phyloP scores from a whole-genome alignment of 1,140 invertebrate species.

The Atta colombica region DNA sequence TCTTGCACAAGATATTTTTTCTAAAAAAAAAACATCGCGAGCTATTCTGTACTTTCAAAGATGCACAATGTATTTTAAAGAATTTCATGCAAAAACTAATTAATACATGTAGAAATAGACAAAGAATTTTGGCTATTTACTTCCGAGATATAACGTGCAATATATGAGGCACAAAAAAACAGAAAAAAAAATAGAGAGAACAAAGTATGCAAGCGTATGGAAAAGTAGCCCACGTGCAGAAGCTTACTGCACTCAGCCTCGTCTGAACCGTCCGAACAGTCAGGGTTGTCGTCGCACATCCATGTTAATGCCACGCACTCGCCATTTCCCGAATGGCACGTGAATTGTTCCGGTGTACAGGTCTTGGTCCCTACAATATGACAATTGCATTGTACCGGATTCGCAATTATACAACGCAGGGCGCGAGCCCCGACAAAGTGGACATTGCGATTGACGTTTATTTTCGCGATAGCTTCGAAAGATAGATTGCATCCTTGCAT shows the following conservation, averaged over 20 bases:
- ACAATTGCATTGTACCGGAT: slow-evolving; percentile 67
- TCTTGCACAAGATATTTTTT: not conserved
- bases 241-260: slow-evolving; percentile 96
- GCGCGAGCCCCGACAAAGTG: not conserved
- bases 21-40: not conserved
- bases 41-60: not conserved
- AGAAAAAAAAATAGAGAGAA: slow-evolving; percentile 14
- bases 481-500: slow-evolving; percentile 30
- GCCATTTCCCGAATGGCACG: slow-evolving; percentile 91
- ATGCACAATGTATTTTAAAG: not conserved
- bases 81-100: not conserved
- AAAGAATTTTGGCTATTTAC: not conserved
- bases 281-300: slow-evolving; percentile 95
- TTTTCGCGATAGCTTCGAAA: not conserved
- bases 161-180: not conserved
- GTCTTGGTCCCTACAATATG: slow-evolving; percentile 90
- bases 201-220: slow-evolving; percentile 28
- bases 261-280: slow-evolving; percentile 96
- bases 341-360: slow-evolving; percentile 95
- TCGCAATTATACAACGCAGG: slow-evolving; percentile 9
- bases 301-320: slow-evolving; percentile 96
- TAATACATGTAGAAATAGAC: not conserved
- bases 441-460: not conserved
- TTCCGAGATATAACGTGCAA: not conserved
- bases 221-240: slow-evolving; percentile 68